Evolutionary conservation across 2,888 invertebrate genomes (phyloP), one percentile per base, ranked within the genome.

Genomic region (Pterobdella sp.): DNA sequence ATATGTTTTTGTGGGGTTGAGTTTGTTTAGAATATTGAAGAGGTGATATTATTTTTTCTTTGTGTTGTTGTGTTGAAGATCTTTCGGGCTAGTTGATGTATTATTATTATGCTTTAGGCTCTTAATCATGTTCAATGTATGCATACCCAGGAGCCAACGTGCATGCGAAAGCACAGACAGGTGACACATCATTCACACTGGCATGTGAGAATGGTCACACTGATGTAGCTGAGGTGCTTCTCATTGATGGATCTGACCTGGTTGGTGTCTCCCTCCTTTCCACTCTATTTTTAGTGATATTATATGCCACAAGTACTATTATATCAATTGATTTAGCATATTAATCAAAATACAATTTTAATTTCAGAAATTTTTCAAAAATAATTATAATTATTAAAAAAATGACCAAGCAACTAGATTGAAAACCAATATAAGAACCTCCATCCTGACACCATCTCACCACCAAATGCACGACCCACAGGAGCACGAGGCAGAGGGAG

Each of bases 161-260:
- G 74, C 91, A 93, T 85, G 93, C 94, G 31, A 91, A 91, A 85
- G 95, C 95, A 49, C 93, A 92, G 84, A 94, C 94, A 60, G 92
- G 93, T 75, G 94, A 95, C 84, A 94, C 94, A 74, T 94, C 97
- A 72, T 87, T 98, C 75, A 95, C 94, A 74, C 95, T 96, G 86
- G 96, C 97, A 72, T 94, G 94, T 85, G 97, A 97, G 86, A 97
- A 96, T 86, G 97, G 97, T 0, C 96, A 97, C 86, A 94, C 94
- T 0, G 94, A 95, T 86, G 94, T 97, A 34, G 94, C 93, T 32
- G 93, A 94, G 84, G 88, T 94, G 75, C 87, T 98, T 74, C 86
- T 97, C 77, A 90, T 92, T 77, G 91, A 90, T 82, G 92, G 92
- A 78, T 96, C 95, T 72, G 90, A 92, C 84, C 85, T 96, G 81